phyloP scores from a whole-genome alignment of 2,113 vertebrate species.

The Lepus europaeus region DNA sequence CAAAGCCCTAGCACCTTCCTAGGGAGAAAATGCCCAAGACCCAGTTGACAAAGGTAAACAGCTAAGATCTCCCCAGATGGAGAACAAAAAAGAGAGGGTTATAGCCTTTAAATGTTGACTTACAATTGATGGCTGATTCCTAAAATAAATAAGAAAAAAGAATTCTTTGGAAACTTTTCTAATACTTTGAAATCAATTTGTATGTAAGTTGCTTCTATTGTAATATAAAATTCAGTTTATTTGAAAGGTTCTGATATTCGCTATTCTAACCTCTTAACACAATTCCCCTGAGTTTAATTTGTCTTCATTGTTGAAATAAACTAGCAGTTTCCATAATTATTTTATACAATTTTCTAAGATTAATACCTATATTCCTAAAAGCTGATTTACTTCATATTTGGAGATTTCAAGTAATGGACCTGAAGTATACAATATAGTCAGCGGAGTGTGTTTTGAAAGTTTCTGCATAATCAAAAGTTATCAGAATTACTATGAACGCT shows the following conservation, averaged over 20 bases:
- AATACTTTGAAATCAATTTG: background rate
- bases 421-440: conserved; percentile 65
- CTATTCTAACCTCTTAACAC: background rate
- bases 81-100: background rate
- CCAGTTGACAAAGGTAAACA: background rate
- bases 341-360: conserved; percentile 43
- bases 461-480: conserved; percentile 66
- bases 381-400: conserved; percentile 2
- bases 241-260: background rate
- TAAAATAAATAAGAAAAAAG: conserved; percentile 31
- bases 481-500: conserved; percentile 16
- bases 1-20: background rate
- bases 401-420: conserved; percentile 32
- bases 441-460: conserved; percentile 8
- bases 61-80: background rate
- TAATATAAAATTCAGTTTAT: background rate
- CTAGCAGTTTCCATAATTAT: background rate
- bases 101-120: conserved; percentile 35
- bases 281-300: background rate
- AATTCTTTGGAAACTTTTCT: background rate
- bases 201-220: background rate
- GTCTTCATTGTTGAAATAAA: background rate
- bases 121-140: background rate
- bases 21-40: background rate
- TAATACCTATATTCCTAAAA: conserved; percentile 53